Percentiles rank a stretch among this genome's conserved stretches.
Conservation (phyloP, 2,113 vertebrate species). For the Melanerpes aurifrons region DNA sequence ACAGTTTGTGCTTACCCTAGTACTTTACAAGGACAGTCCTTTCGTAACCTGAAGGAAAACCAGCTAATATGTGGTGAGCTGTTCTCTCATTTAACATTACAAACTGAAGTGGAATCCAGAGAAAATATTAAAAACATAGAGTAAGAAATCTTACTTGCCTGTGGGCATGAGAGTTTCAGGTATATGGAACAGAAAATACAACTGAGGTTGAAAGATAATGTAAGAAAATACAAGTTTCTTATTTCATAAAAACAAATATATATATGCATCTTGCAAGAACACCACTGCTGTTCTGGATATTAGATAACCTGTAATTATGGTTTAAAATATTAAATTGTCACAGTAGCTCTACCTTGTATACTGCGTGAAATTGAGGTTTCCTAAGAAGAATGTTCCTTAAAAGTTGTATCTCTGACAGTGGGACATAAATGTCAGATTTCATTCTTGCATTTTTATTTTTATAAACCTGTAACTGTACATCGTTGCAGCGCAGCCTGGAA, state of each 20-base stretch:
- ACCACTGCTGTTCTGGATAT: neutral
- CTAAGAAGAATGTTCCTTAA: neutral
- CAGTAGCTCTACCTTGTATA: neutral
- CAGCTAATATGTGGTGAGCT: constrained; percentile 87
- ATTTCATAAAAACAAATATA: neutral
- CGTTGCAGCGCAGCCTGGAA: neutral
- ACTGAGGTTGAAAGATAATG: neutral
- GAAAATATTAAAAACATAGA: neutral
- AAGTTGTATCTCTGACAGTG: neutral
- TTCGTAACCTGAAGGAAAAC: constrained; percentile 81
- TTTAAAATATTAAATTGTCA: neutral
- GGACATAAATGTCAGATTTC: neutral
- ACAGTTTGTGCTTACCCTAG: constrained; percentile 84
- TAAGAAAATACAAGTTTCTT: neutral
- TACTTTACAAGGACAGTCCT: constrained; percentile 80
- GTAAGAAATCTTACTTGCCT: neutral
- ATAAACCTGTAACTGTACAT: neutral
- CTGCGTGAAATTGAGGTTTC: neutral
- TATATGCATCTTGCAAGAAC: neutral
- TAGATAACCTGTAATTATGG: neutral
- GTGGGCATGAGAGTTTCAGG: neutral
- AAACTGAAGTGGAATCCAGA: neutral
- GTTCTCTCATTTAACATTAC: neutral
- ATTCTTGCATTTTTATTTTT: neutral
- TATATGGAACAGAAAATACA: neutral